phyloP scores from a whole-genome alignment of 1,140 invertebrate species.

The Brachionus angularis region DNA sequence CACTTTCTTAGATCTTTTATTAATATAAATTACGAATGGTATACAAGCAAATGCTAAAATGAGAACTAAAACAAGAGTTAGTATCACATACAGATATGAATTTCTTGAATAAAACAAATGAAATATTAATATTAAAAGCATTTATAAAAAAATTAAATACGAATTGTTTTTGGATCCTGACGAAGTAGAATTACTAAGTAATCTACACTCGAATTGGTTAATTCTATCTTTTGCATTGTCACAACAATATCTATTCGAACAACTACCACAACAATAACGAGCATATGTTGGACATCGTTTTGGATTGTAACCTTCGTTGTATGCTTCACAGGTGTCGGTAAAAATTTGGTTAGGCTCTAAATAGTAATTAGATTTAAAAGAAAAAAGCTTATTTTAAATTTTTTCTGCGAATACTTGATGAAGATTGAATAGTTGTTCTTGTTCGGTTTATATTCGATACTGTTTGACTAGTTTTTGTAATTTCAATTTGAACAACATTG shows the following conservation, averaged over 20 bases:
- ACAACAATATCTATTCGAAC: conserved; percentile 11
- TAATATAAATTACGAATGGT: conserved; percentile 35
- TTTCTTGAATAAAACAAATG: conserved; percentile 15
- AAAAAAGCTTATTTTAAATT: neutral
- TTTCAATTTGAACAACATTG: conserved; percentile 7
- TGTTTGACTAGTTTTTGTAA: conserved; percentile 1
- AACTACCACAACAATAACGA: conserved; percentile 6
- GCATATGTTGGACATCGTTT: neutral
- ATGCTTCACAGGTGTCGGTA: conserved; percentile 18
- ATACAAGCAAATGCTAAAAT: conserved; percentile 31
- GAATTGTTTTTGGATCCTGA: no score
- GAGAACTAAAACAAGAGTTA: conserved; percentile 28
- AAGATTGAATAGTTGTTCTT: neutral
- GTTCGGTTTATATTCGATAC: neutral
- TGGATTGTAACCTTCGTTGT: neutral
- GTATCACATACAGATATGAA: conserved; percentile 24
- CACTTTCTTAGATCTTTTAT: conserved; percentile 18
- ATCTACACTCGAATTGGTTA: conserved; percentile 23
- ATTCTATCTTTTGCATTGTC: neutral
- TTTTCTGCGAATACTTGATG: neutral
- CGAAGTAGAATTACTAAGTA: neutral
- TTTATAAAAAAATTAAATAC: neutral
- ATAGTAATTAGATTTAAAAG: neutral
- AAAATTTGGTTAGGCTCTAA: neutral
- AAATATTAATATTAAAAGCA: neutral